Evolutionary conservation across 2,113 vertebrate genomes (phyloP), one percentile per base, ranked within the genome.

Genomic region (Cricetomys ansorgei): DNA sequence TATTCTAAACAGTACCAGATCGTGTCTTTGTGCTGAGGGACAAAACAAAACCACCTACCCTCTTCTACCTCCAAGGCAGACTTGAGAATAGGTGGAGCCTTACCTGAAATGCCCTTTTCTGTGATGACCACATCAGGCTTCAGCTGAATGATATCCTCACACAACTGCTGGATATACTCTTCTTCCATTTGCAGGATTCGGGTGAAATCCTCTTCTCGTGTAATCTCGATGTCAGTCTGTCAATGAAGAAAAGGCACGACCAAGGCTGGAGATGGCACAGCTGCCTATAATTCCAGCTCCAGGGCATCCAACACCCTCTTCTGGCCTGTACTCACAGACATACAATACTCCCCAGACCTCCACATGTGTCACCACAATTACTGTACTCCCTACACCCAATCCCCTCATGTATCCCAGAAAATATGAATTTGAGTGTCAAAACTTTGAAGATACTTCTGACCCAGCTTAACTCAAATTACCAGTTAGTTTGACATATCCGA

Each of bases 131-230:
- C 98, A 53, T 99, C 99, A 0, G 99, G 99, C 76, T 99, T 99
- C 37, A 99, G 98, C 0, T 99, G 98, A 94, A 99, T 98, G 92
- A 99, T 98, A 85, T 99, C 99, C 94, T 99, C 99, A 0, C 99
- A 99, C 73, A 99, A 99, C 97, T 99, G 99, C 97, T 99, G 99
- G 67, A 99, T 99, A 92, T 99, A 99, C 1, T 99, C 99, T 75
- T 99, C 99, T 96, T 99, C 99, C 99, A 99, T 99, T 95, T 99
- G 99, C 81, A 99, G 99, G 98, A 99, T 99, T n/a, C 99, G 98
- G 1, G 99, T 98, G 23, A 99, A 99, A 98, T 99, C 99, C 70
- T 99, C 99, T 98, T 99, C 99, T 37, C 99, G 99, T 0, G 99
- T 99, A 73, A 99, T 99, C 98, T 99, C 99, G 4, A 99, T 99